These are phyloP conservation scores for Corythucha ciliata DNA, from an alignment of 2,888 invertebrate genomes.

Conservation along the genomic window DNA sequence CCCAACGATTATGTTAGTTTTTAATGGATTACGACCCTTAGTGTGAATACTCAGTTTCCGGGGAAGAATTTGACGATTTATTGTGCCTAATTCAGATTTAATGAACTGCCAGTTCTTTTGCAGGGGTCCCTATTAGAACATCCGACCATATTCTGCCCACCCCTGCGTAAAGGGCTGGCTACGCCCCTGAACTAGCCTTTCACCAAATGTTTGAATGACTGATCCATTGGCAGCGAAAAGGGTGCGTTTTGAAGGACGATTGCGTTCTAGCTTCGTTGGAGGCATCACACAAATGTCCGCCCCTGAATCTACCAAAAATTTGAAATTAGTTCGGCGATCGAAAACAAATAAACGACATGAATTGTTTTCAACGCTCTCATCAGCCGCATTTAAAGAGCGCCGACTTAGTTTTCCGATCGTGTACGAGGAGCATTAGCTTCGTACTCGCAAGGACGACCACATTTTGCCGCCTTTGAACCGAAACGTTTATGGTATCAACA, in stretches of 20 bases:
- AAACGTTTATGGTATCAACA: slow-evolving; percentile 10
- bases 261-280: neutral
- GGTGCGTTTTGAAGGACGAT: neutral
- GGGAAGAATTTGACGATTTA: no score
- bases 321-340: slow-evolving; percentile 7
- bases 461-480: slow-evolving; percentile 23
- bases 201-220: slow-evolving; percentile 24
- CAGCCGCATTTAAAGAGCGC: slow-evolving; percentile 25
- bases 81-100: no score
- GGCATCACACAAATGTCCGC: slow-evolving; percentile 13
- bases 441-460: slow-evolving; percentile 23
- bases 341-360: slow-evolving; percentile 18
- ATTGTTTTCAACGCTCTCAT: neutral
- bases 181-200: slow-evolving; percentile 6
- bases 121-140: no score
- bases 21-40: no score
- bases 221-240: slow-evolving; percentile 27
- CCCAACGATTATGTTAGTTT: no score
- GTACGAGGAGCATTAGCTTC: neutral
- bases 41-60: no score
- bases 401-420: slow-evolving; percentile 19
- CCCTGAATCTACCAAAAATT: slow-evolving; percentile 16
- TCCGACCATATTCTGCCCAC: no score
- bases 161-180: no score
- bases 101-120: no score